Evolutionary conservation across 2,113 vertebrate genomes (phyloP).

Genomic region (Parus major): DNA sequence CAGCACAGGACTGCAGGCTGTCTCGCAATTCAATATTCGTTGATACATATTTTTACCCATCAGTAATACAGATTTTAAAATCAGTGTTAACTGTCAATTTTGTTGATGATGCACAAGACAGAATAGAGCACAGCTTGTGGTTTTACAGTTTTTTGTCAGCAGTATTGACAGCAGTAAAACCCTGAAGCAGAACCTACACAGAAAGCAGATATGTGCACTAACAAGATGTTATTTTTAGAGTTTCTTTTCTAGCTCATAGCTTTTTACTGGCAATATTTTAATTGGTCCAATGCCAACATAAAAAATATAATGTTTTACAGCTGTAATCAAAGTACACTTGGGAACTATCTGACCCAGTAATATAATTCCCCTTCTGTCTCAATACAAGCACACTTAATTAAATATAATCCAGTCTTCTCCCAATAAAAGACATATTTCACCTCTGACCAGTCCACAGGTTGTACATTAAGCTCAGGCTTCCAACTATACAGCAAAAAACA

Average conservation of each 20-base stretch:
- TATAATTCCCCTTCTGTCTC: neutral
- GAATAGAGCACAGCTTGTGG: conserved; percentile 46
- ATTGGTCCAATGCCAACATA: conserved; percentile 30
- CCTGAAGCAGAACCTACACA: conserved; percentile 38
- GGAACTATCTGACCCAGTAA: conserved; percentile 20
- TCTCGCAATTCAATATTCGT: neutral
- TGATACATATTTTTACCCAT: neutral
- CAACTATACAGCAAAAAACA: neutral
- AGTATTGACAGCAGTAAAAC: conserved; percentile 58
- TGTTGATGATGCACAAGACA: conserved; percentile 30
- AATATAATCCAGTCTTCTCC: neutral
- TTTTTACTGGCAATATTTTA: conserved; percentile 55
- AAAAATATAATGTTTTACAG: conserved; percentile 6
- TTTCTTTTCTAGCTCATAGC: conserved; percentile 22
- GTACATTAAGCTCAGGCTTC: neutral
- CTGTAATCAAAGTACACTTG: conserved; percentile 4
- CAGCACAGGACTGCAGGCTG: neutral
- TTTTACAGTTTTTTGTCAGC: conserved; percentile 59
- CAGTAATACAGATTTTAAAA: conserved; percentile 21
- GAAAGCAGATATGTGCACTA: conserved; percentile 26
- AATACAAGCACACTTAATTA: neutral
- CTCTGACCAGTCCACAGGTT: neutral
- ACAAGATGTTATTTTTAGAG: conserved; percentile 60
- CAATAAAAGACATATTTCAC: neutral
- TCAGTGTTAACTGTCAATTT: conserved; percentile 32